Percentiles rank a stretch among this genome's conserved stretches.
Evolutionary conservation across 2,113 vertebrate genomes (phyloP).

Genomic region (Corynorhinus townsendii): DNA sequence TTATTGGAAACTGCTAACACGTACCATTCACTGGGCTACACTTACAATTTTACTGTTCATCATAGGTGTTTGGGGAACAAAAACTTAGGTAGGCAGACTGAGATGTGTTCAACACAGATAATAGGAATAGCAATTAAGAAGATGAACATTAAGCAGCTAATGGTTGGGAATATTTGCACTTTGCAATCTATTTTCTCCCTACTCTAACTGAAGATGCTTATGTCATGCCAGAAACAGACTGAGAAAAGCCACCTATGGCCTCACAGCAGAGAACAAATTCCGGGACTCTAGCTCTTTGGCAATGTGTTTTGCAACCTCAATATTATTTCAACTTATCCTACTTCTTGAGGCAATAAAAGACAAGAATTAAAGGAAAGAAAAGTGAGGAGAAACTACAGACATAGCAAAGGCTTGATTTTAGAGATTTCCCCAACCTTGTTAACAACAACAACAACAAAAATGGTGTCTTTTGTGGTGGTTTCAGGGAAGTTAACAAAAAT

Average conservation of each 20-base stretch:
- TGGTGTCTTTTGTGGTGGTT: neutral
- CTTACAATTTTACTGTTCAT: neutral
- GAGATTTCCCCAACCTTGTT: neutral
- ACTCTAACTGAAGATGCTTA: neutral
- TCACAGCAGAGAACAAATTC: neutral
- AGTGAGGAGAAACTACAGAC: neutral
- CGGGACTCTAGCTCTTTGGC: neutral
- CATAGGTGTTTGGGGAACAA: neutral
- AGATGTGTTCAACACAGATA: neutral
- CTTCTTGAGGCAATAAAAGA: neutral
- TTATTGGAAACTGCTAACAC: constrained; percentile 44
- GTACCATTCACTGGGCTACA: neutral
- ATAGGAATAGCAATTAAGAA: neutral
- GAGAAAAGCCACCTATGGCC: neutral
- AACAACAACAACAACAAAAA: neutral
- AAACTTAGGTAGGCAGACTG: neutral
- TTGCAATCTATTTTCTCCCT: neutral
- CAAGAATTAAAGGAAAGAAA: neutral
- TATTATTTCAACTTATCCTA: neutral
- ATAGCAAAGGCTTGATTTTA: neutral
- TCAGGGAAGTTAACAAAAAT: neutral
- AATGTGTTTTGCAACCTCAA: neutral
- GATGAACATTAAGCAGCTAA: neutral
- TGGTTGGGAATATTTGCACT: neutral
- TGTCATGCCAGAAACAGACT: neutral